Evolutionary conservation across 2,113 vertebrate species (phyloP).

Genomic region (Clupea harengus): DNA sequence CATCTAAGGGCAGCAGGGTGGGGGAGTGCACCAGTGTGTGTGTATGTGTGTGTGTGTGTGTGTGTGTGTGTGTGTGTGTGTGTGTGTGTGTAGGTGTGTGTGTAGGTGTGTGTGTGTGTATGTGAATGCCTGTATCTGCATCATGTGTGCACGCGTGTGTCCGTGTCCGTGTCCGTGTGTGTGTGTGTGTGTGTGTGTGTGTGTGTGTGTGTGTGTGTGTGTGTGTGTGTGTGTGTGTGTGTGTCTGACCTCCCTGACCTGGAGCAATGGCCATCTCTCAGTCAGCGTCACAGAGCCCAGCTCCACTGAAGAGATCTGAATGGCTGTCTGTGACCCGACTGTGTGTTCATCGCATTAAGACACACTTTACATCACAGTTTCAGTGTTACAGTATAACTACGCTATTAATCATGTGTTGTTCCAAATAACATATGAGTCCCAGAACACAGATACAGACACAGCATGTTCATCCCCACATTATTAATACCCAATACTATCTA

Average conservation of each 20-base stretch:
- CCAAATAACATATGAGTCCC: neutral
- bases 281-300: neutral
- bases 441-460: neutral
- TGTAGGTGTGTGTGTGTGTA: neutral
- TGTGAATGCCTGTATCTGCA: neutral
- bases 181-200: neutral
- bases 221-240: neutral
- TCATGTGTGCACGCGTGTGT: slow-evolving; percentile 17
- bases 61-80: slow-evolving; percentile 6
- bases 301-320: neutral
- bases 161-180: slow-evolving; percentile 4
- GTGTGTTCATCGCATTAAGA: neutral
- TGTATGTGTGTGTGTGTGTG: slow-evolving; percentile 28
- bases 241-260: neutral
- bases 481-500: too few relatives aligned
- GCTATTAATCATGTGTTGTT: too few relatives aligned
- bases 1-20: slow-evolving; percentile 68
- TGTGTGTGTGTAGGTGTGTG: slow-evolving; percentile 4
- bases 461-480: too few relatives aligned
- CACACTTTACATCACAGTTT: neutral
- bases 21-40: slow-evolving; percentile 29
- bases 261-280: too few relatives aligned
- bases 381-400: neutral
- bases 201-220: neutral
- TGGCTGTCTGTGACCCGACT: neutral